These are phyloP conservation scores for Anguilla pacifica DNA, from an alignment of 2,797 vertebrate species.

Conservation along the genomic window DNA sequence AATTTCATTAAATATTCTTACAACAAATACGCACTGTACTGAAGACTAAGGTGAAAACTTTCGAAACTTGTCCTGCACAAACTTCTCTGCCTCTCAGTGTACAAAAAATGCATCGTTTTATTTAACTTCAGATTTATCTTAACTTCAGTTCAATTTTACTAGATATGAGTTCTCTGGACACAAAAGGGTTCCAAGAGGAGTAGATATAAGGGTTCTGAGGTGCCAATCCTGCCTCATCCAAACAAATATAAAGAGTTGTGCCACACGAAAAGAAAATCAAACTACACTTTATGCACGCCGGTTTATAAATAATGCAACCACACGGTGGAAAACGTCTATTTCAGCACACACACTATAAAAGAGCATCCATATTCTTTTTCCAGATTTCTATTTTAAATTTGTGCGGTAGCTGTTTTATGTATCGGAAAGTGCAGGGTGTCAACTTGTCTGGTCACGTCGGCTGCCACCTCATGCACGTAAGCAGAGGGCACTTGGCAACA, in stretches of 20 bases:
- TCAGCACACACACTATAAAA: not conserved
- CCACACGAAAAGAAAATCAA: not conserved
- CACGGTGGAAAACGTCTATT: not conserved
- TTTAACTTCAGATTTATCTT: not conserved
- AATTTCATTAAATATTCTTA: not conserved
- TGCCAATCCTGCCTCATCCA: not conserved
- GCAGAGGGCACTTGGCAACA: not conserved
- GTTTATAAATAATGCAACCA: not conserved
- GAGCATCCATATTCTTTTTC: not conserved
- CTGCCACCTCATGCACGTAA: not conserved
- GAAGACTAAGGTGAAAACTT: not conserved
- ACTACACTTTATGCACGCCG: not conserved
- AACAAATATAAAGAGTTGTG: not conserved
- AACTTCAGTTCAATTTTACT: not conserved
- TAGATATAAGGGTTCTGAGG: not conserved
- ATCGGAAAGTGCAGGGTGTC: not conserved
- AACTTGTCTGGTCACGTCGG: not conserved
- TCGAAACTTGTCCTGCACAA: not conserved
- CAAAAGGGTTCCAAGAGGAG: no score
- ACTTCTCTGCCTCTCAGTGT: not conserved
- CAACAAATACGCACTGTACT: not conserved
- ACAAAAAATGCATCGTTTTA: not conserved
- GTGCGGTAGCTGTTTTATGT: not conserved
- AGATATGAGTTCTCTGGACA: no score
- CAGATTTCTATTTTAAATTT: not conserved